Conservation (phyloP, 2,797 vertebrate species). For the Lithobates sylvaticus region DNA sequence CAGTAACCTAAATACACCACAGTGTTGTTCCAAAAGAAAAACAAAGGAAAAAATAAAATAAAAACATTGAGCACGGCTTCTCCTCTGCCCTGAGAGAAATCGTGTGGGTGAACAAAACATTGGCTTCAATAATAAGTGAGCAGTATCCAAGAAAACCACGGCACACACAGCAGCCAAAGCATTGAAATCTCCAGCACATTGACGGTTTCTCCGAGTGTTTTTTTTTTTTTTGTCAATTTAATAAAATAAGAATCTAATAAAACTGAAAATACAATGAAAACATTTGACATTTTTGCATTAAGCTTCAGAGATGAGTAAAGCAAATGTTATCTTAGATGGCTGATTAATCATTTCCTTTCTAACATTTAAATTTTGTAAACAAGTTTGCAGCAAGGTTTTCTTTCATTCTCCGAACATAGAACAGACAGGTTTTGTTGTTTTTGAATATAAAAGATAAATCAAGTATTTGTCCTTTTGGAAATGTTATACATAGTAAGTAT, state of each 20-base stretch:
- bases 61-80: constrained; percentile 11
- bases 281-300: constrained; percentile 53
- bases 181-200: neutral
- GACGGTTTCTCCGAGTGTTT: neutral
- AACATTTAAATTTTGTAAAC: constrained; percentile 45
- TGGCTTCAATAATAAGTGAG: constrained; percentile 15
- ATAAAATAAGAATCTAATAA: neutral
- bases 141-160: constrained; percentile 12
- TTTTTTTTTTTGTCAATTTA: constrained; percentile 12
- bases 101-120: constrained; percentile 31
- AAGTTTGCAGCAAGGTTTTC: neutral
- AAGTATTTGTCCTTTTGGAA: no score
- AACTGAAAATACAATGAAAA: constrained; percentile 22
- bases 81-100: constrained; percentile 41
- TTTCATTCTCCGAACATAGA: neutral
- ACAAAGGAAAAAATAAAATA: neutral
- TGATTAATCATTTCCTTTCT: constrained; percentile 51
- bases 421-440: neutral
- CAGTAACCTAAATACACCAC: constrained; percentile 15
- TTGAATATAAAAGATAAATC: neutral
- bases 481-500: no score
- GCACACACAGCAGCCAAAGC: neutral
- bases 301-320: constrained; percentile 47
- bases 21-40: neutral
- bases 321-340: constrained; percentile 57